phyloP scores from a whole-genome alignment of 2,797 vertebrate species.

The Falco berigora region DNA sequence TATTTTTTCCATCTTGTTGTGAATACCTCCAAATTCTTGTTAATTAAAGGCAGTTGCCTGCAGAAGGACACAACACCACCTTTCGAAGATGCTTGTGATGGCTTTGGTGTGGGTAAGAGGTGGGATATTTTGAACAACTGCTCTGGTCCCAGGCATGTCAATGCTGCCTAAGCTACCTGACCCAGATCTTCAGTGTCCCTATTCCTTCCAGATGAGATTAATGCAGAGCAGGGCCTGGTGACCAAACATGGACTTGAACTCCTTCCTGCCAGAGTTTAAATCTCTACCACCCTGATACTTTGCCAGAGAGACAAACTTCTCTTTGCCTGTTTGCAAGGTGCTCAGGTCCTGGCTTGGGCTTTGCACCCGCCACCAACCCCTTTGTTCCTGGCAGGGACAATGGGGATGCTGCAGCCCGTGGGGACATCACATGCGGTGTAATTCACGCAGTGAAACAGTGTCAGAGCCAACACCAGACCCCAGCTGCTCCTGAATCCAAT shows the following conservation, averaged over 20 bases:
- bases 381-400: rapidly evolving
- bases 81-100: background rate
- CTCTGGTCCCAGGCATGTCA: background rate
- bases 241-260: background rate
- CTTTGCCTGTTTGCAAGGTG: background rate
- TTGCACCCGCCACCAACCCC: rapidly evolving
- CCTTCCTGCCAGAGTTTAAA: background rate
- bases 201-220: background rate
- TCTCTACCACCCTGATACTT: background rate
- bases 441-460: background rate
- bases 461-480: rapidly evolving
- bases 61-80: background rate
- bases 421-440: background rate
- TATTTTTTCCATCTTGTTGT: background rate
- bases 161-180: background rate
- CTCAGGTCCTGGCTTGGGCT: background rate
- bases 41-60: background rate
- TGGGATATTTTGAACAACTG: background rate
- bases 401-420: background rate
- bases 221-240: background rate
- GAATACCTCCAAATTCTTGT: background rate
- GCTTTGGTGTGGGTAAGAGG: rapidly evolving
- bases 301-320: background rate
- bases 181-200: background rate
- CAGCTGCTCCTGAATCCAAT: background rate